phyloP scores from a whole-genome alignment of 2,113 vertebrate species.

The Callorhinus ursinus region DNA sequence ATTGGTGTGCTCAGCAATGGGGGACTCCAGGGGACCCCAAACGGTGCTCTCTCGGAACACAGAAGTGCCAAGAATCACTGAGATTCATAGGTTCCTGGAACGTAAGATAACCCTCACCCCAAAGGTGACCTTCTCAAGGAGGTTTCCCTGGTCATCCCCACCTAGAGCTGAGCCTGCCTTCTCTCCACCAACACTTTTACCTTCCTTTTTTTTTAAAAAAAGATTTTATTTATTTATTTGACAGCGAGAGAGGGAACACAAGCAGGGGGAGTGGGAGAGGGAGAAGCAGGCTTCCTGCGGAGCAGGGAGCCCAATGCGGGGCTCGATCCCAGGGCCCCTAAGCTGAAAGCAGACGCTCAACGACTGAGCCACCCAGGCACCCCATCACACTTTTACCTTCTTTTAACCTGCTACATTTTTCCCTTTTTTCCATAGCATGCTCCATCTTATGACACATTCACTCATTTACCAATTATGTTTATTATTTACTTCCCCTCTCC shows the following conservation, averaged over 20 bases:
- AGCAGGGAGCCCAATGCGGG: too few species aligned
- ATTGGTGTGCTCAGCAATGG: background rate
- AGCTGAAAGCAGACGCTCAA: too few species aligned
- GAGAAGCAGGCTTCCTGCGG: too few species aligned
- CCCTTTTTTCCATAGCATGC: background rate
- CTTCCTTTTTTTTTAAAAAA: background rate
- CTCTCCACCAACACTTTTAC: background rate
- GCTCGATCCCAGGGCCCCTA: too few species aligned
- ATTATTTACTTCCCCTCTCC: background rate
- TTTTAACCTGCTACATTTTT: background rate
- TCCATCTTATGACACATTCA: background rate
- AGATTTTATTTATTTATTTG: too few species aligned
- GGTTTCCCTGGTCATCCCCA: background rate
- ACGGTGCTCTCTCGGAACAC: background rate
- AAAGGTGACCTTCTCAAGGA: background rate
- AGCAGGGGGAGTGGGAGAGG: too few species aligned
- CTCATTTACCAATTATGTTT: background rate
- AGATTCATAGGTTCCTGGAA: background rate
- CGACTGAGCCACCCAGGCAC: too few species aligned
- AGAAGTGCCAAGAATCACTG: background rate
- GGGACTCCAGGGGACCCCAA: background rate
- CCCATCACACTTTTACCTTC: background rate
- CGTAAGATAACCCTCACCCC: background rate
- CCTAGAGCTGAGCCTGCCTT: background rate
- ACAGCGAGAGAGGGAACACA: too few species aligned